Conservation (phyloP, 2,888 invertebrate species). For the Luperina testacea region DNA sequence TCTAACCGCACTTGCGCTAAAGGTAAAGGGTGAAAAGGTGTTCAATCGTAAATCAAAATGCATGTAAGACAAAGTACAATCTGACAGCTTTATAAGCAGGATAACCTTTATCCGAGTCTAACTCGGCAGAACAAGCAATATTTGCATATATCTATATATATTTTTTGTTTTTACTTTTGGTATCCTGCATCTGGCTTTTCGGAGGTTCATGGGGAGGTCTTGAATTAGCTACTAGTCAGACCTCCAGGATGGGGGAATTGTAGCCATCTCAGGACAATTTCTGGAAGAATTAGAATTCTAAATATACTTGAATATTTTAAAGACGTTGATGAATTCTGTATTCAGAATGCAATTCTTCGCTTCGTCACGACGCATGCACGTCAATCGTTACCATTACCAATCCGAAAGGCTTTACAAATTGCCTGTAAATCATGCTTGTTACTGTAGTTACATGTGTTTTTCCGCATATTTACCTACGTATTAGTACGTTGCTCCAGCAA, state of each 20-base stretch:
- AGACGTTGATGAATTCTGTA: neutral
- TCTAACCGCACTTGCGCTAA: constrained; percentile 16
- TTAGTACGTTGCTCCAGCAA: constrained; percentile 45
- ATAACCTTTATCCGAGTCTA: constrained; percentile 31
- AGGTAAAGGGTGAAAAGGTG: constrained; percentile 46
- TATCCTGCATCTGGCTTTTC: neutral
- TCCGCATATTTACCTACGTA: constrained; percentile 55
- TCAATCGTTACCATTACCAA: constrained; percentile 38
- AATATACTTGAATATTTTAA: neutral
- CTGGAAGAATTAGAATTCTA: neutral
- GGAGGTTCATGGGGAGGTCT: neutral
- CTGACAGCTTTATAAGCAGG: constrained; percentile 35
- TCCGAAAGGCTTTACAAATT: constrained; percentile 49
- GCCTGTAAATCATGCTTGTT: constrained; percentile 47
- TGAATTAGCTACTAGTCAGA: neutral
- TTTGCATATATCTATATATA: constrained; percentile 3
- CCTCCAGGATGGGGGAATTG: neutral
- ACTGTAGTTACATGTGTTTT: constrained; percentile 46
- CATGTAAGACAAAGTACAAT: constrained; percentile 29
- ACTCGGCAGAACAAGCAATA: constrained; percentile 12
- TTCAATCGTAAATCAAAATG: constrained; percentile 46
- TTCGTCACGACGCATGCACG: constrained; percentile 28
- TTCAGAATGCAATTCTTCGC: constrained; percentile 11
- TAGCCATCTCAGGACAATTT: too few relatives aligned
- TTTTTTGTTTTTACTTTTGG: neutral